Base-by-base conservation (phyloP, 35 echinoderm and acorn worm species). In the Strongylocentrotus purpuratus region DNA sequence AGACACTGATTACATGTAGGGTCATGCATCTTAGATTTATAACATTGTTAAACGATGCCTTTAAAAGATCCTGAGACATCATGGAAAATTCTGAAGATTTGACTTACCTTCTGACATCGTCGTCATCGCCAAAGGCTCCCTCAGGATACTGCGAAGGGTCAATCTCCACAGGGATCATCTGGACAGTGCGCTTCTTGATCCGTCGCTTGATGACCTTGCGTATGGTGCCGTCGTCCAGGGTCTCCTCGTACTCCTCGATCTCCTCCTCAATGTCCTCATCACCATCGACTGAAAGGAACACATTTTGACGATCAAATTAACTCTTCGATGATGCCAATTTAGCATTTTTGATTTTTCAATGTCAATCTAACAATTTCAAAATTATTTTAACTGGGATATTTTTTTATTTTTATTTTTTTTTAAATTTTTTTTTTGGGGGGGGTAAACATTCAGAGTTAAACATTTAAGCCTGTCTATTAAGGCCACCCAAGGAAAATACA, bases 221-320 rank as follows among this genome's bases (percentile, higher is more conserved):
- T 91, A 99, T 96, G 28, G 98, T 97, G 9, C 98, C 98, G 48
- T 99, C 98, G 4, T 96, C 95, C 22, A 99, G 94, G 15, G 95
- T 96, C 94, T 99, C 98, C 45, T 99, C 96, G 85, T 97, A 99
- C 86, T 97, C 96, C 47, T 99, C 98, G 45, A 99, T 96, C 65
- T 96, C 95, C 46, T 97, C 98, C 85, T 97, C 95, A 4, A 96
- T 96, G 11, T 96, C 95, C 59, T 97, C 98, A 55, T 96, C 97
- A 46, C 95, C 97, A 46, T 97, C 97, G 48, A 87, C 97, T 70
- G 33, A 13, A 70, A 92, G n/a, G 31, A 17, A 88, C 5, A 28
- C 25, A 4, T 28, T 70, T 70, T 7, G 25, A 70, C 48, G 6
- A 13, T 50, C 12, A 0, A 25, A 70, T 25, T 70, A 70, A 70